phyloP scores from a whole-genome alignment of 2,888 invertebrate genomes.

The Chrysodeixis includens region DNA sequence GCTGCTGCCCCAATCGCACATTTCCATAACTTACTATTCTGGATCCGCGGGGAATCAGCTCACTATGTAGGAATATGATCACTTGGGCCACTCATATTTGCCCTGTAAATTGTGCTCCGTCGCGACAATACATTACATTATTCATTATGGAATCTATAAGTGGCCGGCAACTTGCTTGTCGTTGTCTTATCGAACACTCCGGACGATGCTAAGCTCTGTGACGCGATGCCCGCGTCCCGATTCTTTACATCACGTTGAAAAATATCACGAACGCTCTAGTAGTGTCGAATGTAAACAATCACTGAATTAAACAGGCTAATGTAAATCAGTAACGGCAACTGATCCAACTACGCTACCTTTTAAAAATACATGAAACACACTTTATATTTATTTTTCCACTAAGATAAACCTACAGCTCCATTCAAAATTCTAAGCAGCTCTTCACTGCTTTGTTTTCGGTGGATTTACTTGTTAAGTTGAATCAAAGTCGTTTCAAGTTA shows the following conservation, averaged over 20 bases:
- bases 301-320: slow-evolving; percentile 34
- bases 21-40: slow-evolving; percentile 89
- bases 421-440: slow-evolving; percentile 54
- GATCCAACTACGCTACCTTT: slow-evolving; percentile 32
- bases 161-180: slow-evolving; percentile 59
- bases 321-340: slow-evolving; percentile 33
- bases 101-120: slow-evolving; percentile 76
- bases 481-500: slow-evolving; percentile 46
- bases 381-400: slow-evolving; percentile 43
- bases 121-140: slow-evolving; percentile 75
- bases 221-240: slow-evolving; percentile 65
- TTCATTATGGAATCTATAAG: slow-evolving; percentile 76
- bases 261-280: slow-evolving; percentile 58
- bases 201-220: slow-evolving; percentile 43
- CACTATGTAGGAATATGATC: slow-evolving; percentile 84
- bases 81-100: slow-evolving; percentile 79
- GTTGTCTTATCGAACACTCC: slow-evolving; percentile 66
- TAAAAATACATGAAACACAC: slow-evolving; percentile 37
- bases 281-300: slow-evolving; percentile 42
- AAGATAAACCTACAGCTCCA: slow-evolving; percentile 46
- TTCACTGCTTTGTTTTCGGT: slow-evolving; percentile 50
- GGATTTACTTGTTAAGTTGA: slow-evolving; percentile 50
- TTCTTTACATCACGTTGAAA: slow-evolving; percentile 64
- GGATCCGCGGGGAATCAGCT: slow-evolving; percentile 86
- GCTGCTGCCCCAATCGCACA: slow-evolving; percentile 88